Evolutionary conservation across 2,113 vertebrate species (phyloP), one percentile per base, ranked within the genome.

Genomic region (Corythoichthys intestinalis): DNA sequence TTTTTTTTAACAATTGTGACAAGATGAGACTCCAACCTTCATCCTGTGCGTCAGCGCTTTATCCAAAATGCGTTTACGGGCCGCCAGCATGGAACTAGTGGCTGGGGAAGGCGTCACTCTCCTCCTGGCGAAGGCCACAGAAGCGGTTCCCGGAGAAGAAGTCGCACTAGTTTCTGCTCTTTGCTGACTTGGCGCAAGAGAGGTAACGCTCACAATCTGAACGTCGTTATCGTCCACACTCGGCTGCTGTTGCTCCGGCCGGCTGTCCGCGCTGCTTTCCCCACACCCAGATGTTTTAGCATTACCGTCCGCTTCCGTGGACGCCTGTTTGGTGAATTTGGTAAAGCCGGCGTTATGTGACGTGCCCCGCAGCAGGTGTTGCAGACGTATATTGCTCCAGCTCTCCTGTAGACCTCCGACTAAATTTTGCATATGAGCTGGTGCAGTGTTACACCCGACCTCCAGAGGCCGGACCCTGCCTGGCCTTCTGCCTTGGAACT

Each of bases 11-110:
- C 64, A 6, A 41, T 2, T 48, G n/a, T 38, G 37, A 62, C 41
- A 15, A 9, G 12, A 5, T 47, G 34, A 44, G 46, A 63, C 2
- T 28, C 14, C 15, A 2, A 94, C 93, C 92, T 92, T 92, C 53
- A 91, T 86, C 70, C 91, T 92, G 56, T 93, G 88, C 10, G 90
- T 85, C 74, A 92, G 39, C 2, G 91, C 90, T 81, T 93, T 93
- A 64, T 93, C 93, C 82, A 93, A 46, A 1, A 91, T 83, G 70
- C 83, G 92, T 76, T 87, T 93, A 60, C 91, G 92, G 63, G 90
- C 90, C 34, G 88, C 86, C 67, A 92, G 78, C 62, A 92, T 89
- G 38, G 94, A 86, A 77, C 62, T 95, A 46, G 85, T 89, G 8
- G 78, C 67, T 0, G 83, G 81, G 15, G 88, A 79, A n/a, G 90